Conservation (phyloP, 2,888 invertebrate genomes). For the Hirtodrosophila confusa region DNA sequence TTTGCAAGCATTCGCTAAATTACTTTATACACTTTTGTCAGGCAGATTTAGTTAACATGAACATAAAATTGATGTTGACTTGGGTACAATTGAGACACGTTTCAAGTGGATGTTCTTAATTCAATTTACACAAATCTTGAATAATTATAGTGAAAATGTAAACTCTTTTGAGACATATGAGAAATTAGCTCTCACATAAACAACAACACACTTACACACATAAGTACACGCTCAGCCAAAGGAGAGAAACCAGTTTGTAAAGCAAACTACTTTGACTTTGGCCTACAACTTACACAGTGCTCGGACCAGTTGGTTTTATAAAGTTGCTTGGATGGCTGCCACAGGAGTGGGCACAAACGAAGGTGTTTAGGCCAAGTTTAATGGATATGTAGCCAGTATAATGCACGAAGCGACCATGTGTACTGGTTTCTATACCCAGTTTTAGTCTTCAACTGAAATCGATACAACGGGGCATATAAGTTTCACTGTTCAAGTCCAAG, state of each 20-base stretch:
- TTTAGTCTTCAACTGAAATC: conserved; percentile 2
- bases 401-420: conserved; percentile 14
- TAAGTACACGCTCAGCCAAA: conserved; percentile 3
- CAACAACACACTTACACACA: conserved; percentile 9
- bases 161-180: conserved; percentile 4
- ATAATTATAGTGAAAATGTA: neutral
- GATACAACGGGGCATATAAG: conserved; percentile 3
- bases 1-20: no score
- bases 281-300: conserved; percentile 44
- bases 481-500: neutral
- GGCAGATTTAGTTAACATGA: no score
- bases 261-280: conserved; percentile 66
- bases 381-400: conserved; percentile 39
- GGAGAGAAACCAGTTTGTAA: conserved; percentile 57
- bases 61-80: no score
- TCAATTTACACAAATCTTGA: no score
- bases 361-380: conserved; percentile 63
- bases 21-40: no score
- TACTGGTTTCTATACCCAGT: conserved; percentile 14
- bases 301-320: conserved; percentile 35
- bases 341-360: conserved; percentile 15
- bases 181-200: conserved; percentile 36
- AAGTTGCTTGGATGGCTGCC: conserved; percentile 10
- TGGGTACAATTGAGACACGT: no score
- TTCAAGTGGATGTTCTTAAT: no score